Conservation (phyloP, 2,888 invertebrate species). For the Muschampia staudingeri region DNA sequence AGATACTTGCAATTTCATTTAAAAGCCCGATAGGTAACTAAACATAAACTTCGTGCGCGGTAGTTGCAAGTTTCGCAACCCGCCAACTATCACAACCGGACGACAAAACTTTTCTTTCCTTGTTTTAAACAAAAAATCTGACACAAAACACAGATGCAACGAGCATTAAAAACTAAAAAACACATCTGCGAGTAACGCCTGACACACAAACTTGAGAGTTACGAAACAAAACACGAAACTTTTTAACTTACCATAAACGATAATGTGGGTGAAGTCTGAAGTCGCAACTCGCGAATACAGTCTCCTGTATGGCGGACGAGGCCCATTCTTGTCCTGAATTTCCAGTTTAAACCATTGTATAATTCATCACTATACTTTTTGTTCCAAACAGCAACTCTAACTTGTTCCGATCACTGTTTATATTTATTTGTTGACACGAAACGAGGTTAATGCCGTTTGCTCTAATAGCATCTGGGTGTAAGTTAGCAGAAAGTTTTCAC, state of each 20-base stretch:
- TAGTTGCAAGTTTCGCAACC: conserved; percentile 36
- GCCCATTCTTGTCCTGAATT: conserved; percentile 85
- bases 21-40: conserved; percentile 13
- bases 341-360: conserved; percentile 87
- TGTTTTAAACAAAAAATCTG: conserved; percentile 42
- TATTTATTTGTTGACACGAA: conserved; percentile 89
- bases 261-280: conserved; percentile 88
- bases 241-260: conserved; percentile 89
- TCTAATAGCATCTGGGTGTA: conserved; percentile 82
- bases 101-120: conserved; percentile 12
- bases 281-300: conserved; percentile 79
- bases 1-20: conserved; percentile 38
- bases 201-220: conserved; percentile 77
- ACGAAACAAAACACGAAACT: conserved; percentile 88
- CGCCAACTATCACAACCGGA: conserved; percentile 30
- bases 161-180: conserved; percentile 55
- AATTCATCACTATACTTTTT: conserved; percentile 85
- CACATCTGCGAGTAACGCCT: conserved; percentile 56
- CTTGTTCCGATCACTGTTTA: conserved; percentile 87
- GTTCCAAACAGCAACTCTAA: conserved; percentile 75
- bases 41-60: conserved; percentile 33
- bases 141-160: conserved; percentile 54
- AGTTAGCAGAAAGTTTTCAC: conserved; percentile 81
- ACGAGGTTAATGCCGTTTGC: conserved; percentile 85
- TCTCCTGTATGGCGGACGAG: conserved; percentile 79